phyloP scores from a whole-genome alignment of 2,888 invertebrate species.

The Sminthurides aquaticus region DNA sequence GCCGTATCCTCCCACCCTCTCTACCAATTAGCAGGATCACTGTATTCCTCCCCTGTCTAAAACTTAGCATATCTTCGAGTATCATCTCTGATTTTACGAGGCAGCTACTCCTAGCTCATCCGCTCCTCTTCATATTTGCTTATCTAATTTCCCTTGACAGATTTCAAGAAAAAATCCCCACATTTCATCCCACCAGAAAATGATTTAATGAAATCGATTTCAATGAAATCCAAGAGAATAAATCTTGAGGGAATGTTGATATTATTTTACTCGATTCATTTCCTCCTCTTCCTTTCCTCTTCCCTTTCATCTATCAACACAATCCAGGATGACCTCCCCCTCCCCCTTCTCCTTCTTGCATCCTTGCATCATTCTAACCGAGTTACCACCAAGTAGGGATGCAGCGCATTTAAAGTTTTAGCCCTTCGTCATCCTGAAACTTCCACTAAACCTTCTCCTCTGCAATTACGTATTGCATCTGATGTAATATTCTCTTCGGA shows the following conservation, averaged over 20 bases:
- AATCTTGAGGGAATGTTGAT: background rate
- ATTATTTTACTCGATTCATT: too few species aligned
- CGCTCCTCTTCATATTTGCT: background rate
- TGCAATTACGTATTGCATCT: too few species aligned
- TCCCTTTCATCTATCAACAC: too few species aligned
- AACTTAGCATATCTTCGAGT: background rate
- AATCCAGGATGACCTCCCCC: too few species aligned
- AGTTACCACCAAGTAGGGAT: too few species aligned
- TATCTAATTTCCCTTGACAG: constrained; percentile 5
- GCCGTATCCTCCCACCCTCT: constrained; percentile 4
- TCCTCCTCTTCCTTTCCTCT: too few species aligned
- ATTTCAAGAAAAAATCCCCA: constrained; percentile 2
- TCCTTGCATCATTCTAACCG: too few species aligned
- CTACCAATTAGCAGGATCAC: constrained; percentile 5
- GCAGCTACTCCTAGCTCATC: background rate
- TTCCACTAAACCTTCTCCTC: too few species aligned
- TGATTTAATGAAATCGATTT: constrained; percentile 9
- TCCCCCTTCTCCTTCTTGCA: too few species aligned
- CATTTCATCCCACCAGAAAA: background rate
- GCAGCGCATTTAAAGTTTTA: too few species aligned
- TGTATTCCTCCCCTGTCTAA: background rate
- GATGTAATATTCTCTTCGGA: too few species aligned
- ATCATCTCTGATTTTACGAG: constrained; percentile 3
- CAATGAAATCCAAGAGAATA: background rate
- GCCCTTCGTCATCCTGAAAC: too few species aligned